These are phyloP conservation scores for Drosophila fuyamai DNA, from an alignment of 1,140 invertebrate genomes.

Conservation along the genomic window DNA sequence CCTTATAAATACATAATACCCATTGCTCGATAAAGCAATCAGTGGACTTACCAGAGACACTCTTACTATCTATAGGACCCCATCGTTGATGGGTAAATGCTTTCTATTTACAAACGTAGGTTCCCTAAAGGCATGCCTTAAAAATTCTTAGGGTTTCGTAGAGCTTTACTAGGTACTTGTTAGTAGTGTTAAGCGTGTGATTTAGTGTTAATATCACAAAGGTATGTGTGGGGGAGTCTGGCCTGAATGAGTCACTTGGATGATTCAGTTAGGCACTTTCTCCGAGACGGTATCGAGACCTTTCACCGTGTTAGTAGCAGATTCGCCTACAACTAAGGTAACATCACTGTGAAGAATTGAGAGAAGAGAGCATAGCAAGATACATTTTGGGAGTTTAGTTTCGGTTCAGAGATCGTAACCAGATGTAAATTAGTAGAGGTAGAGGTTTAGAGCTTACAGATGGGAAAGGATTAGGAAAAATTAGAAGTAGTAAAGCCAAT, in stretches of 20 bases:
- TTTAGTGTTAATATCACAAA: constrained; percentile 78
- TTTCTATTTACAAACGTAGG: constrained; percentile 46
- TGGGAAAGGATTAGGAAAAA: constrained; percentile 9
- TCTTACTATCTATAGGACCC: constrained; percentile 48
- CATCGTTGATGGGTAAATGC: constrained; percentile 45
- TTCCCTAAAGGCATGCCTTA: constrained; percentile 41
- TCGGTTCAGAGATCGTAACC: constrained; percentile 43
- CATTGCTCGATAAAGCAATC: constrained; percentile 45
- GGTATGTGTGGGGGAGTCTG: constrained; percentile 32
- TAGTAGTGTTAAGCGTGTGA: constrained; percentile 63
- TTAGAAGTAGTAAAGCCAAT: constrained; percentile 7
- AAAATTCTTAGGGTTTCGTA: constrained; percentile 45
- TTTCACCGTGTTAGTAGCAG: constrained; percentile 65
- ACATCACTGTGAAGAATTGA: constrained; percentile 78
- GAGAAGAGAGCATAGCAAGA: constrained; percentile 66
- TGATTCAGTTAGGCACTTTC: constrained; percentile 64
- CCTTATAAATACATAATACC: constrained; percentile 47
- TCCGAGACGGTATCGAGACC: constrained; percentile 76
- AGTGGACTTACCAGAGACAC: constrained; percentile 32
- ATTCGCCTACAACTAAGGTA: constrained; percentile 75
- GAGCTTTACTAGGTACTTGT: constrained; percentile 55
- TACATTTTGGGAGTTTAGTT: constrained; percentile 64
- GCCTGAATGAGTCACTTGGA: constrained; percentile 37
- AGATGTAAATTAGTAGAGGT: constrained; percentile 35
- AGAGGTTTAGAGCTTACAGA: constrained; percentile 22